Conservation (phyloP, 37 sponge, comb jelly and placozoan genomes). For the Cladorhizidae sp. region DNA sequence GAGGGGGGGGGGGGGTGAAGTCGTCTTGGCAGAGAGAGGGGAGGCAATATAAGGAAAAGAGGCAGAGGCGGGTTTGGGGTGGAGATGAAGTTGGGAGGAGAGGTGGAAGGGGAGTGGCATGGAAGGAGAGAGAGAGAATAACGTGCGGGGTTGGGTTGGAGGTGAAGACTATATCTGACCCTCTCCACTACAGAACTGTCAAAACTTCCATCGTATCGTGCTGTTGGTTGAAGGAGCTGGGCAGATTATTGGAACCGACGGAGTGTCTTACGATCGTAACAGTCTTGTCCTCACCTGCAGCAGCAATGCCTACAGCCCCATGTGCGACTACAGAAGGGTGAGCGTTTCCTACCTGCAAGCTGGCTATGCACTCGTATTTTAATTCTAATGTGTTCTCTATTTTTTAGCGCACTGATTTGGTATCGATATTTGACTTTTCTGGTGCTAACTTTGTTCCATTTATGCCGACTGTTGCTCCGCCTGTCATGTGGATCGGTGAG, state of each 20-base stretch:
- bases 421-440: neutral
- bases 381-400: too few species aligned
- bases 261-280: neutral
- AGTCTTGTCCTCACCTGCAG: constrained; percentile 51
- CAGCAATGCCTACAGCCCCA: constrained; percentile 26
- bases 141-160: too few species aligned
- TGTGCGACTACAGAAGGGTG: constrained; percentile 54
- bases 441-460: constrained; percentile 3
- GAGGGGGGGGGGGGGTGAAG: too few species aligned
- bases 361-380: too few species aligned
- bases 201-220: constrained; percentile 43
- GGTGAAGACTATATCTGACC: too few species aligned
- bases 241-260: neutral
- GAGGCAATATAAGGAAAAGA: too few species aligned
- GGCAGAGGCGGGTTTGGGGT: too few species aligned
- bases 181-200: constrained; percentile 24
- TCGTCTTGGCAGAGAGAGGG: too few species aligned
- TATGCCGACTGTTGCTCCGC: neutral
- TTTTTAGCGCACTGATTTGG: constrained; percentile 14
- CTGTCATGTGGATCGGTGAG: constrained; percentile 9
- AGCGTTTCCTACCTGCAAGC: neutral
- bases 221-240: neutral
- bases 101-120: too few species aligned
- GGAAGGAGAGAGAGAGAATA: too few species aligned
- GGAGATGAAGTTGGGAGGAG: too few species aligned